Percentiles rank a stretch among this genome's conserved stretches.
Evolutionary conservation across 1,140 invertebrate genomes (phyloP).

Genomic region (Antheraea mylitta): DNA sequence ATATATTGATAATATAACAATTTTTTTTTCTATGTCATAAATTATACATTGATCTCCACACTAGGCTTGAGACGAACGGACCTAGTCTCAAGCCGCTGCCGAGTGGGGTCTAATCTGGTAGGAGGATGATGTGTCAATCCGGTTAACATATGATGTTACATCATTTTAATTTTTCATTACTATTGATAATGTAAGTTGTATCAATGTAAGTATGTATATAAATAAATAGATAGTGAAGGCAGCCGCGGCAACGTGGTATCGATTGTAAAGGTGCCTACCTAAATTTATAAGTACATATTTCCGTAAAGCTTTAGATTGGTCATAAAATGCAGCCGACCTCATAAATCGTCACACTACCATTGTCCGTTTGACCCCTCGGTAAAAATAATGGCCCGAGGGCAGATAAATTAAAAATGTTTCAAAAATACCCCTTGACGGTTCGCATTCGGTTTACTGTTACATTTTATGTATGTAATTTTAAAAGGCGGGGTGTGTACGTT

Average conservation of each 20-base stretch:
- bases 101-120: no score
- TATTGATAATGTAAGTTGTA: no score
- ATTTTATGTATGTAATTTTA: slow-evolving; percentile 22
- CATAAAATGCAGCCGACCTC: slow-evolving; percentile 63
- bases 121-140: no score
- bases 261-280: not conserved
- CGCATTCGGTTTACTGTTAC: slow-evolving; percentile 33
- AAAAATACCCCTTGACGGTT: slow-evolving; percentile 66
- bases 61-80: no score
- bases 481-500: slow-evolving; percentile 10
- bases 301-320: slow-evolving; percentile 43
- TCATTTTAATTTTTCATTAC: no score
- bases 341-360: slow-evolving; percentile 41
- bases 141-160: no score
- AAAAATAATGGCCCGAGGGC: slow-evolving; percentile 69
- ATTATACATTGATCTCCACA: no score
- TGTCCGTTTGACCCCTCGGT: slow-evolving; percentile 63
- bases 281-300: not conserved
- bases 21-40: no score
- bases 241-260: not conserved
- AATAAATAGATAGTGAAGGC: no score
- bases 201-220: no score
- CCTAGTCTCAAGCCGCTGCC: no score
- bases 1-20: no score
- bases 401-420: slow-evolving; percentile 75